Evolutionary conservation across 1,140 invertebrate genomes (phyloP).

Genomic region (Pseudomyrmex concolor): DNA sequence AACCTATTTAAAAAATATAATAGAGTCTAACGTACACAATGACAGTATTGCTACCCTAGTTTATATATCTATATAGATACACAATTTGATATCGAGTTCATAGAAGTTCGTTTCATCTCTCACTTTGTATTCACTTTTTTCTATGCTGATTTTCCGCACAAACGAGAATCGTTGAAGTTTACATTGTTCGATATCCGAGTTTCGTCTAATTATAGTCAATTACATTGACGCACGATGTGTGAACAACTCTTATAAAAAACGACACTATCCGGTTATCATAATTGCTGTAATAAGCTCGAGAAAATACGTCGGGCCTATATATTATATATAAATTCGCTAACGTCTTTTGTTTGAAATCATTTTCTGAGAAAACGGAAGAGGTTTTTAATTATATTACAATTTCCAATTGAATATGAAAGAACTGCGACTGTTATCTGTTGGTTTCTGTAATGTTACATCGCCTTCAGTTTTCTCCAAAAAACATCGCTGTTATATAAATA

Average conservation of each 20-base stretch:
- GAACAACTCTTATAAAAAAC: constrained; percentile 12
- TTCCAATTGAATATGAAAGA: too few species aligned
- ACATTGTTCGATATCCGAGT: constrained; percentile 20
- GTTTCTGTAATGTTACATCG: not conserved
- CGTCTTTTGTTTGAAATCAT: constrained; percentile 61
- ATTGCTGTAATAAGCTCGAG: constrained; percentile 59
- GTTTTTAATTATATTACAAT: not conserved
- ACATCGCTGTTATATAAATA: not conserved
- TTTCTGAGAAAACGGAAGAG: constrained; percentile 51
- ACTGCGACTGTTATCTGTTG: not conserved
- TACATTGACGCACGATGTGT: not conserved
- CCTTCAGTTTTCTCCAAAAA: not conserved
- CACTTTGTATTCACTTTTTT: not conserved
- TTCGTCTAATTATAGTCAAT: constrained; percentile 5
- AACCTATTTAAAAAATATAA: constrained; percentile 83
- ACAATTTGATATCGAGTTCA: constrained; percentile 75
- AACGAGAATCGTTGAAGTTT: not conserved
- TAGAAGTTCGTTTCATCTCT: constrained; percentile 38
- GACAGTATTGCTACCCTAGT: constrained; percentile 79
- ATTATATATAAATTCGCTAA: constrained; percentile 12
- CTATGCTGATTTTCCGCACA: not conserved
- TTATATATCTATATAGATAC: constrained; percentile 74
- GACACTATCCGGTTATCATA: constrained; percentile 34
- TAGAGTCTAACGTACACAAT: constrained; percentile 81
- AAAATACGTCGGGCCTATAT: constrained; percentile 28